Conservation (phyloP, 2,113 vertebrate genomes). For the Saiga tatarica region DNA sequence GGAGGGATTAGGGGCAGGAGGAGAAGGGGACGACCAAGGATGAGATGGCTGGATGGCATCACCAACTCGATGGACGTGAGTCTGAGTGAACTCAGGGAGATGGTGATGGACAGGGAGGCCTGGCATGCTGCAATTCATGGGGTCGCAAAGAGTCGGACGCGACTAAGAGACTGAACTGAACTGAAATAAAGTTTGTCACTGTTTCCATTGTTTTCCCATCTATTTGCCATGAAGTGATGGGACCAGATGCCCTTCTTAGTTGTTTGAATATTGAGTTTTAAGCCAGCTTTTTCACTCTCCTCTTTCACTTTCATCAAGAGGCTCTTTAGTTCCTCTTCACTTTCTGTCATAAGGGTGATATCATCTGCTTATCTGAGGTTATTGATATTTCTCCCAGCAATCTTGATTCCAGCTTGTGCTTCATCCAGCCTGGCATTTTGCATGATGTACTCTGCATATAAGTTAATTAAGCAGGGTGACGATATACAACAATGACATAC, state of each 20-base stretch:
- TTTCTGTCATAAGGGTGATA: background rate
- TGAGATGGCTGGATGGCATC: no score
- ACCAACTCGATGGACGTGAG: no score
- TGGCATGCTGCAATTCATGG: no score
- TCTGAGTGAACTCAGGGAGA: no score
- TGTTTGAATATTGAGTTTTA: background rate
- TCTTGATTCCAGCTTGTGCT: background rate
- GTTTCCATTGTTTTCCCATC: background rate
- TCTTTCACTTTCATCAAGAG: background rate
- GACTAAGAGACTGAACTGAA: no score
- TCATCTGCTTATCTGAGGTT: background rate
- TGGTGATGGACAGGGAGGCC: no score
- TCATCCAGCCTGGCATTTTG: background rate
- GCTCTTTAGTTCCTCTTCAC: background rate
- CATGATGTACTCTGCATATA: background rate
- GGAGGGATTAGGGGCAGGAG: no score
- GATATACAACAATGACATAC: background rate
- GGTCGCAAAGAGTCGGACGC: no score
- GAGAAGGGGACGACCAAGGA: no score
- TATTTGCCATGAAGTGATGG: background rate
- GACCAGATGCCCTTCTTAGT: background rate
- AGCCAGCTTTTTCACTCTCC: background rate
- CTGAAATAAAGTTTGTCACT: background rate
- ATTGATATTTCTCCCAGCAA: background rate
- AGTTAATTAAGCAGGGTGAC: background rate